Evolutionary conservation across 2,113 vertebrate species (phyloP).

Genomic region (Sigmodon hispidus): DNA sequence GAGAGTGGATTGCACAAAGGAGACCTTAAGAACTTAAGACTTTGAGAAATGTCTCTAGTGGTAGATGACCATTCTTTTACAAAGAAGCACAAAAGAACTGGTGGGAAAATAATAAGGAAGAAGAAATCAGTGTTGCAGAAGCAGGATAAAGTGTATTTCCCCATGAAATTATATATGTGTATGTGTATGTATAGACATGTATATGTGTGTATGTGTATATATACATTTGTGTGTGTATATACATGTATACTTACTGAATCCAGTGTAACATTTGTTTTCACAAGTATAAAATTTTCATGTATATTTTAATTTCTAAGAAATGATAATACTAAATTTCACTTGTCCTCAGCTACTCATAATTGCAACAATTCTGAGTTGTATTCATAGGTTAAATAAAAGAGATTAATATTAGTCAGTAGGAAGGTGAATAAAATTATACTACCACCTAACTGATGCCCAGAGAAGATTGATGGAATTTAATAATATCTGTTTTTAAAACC

Average conservation of each 20-base stretch:
- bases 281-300: not conserved
- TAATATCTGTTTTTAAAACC: not conserved
- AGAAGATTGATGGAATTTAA: conserved; percentile 29
- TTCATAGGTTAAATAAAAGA: conserved; percentile 8
- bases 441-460: conserved; percentile 28
- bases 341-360: conserved; percentile 27
- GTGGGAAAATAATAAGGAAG: not conserved
- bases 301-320: conserved; percentile 43
- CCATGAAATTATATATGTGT: not conserved
- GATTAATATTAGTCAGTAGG: conserved; percentile 17
- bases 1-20: not conserved
- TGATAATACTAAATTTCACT: not conserved
- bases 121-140: not conserved
- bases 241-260: not conserved
- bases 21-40: conserved; percentile 25
- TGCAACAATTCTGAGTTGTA: not conserved
- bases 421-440: conserved; percentile 42
- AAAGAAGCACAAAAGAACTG: not conserved
- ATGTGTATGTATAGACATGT: too few relatives aligned
- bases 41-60: not conserved
- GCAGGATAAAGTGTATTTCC: not conserved
- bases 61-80: not conserved
- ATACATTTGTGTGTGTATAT: too few relatives aligned
- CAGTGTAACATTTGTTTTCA: conserved; percentile 9
- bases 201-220: too few relatives aligned